Percentiles rank a stretch among this genome's conserved stretches.
Evolutionary conservation across 2,888 invertebrate species (phyloP).

Genomic region (Meteorus cinctellus): DNA sequence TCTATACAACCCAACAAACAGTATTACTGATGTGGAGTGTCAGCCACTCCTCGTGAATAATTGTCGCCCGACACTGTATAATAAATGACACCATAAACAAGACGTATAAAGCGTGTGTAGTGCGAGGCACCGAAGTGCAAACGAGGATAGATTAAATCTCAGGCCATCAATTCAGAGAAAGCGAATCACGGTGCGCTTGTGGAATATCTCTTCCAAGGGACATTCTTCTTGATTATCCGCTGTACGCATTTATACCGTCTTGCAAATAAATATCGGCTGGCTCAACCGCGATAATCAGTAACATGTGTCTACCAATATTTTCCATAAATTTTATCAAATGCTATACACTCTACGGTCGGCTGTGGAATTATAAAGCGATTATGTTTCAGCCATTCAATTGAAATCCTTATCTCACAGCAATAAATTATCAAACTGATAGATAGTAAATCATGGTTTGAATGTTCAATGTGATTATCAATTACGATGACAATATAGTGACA

Average conservation of each 20-base stretch:
- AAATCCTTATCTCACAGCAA: background rate
- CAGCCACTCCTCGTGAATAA: conserved; percentile 14
- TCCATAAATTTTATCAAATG: background rate
- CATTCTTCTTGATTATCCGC: conserved; percentile 5
- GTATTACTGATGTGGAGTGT: background rate
- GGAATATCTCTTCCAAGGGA: conserved; percentile 14
- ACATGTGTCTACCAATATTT: background rate
- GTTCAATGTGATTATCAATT: background rate
- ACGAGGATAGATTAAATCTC: conserved; percentile 30
- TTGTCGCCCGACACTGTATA: conserved; percentile 17
- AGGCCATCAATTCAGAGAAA: conserved; percentile 15
- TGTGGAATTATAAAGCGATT: background rate
- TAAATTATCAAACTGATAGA: background rate
- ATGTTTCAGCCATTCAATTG: background rate
- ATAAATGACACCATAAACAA: conserved; percentile 24
- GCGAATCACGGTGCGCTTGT: conserved; percentile 21
- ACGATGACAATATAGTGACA: background rate
- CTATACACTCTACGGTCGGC: background rate
- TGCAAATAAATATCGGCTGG: background rate
- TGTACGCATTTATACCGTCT: background rate
- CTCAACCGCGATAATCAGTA: conserved; percentile 1
- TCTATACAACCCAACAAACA: conserved; percentile 2
- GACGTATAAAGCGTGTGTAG: conserved; percentile 19
- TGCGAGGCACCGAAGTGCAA: conserved; percentile 17
- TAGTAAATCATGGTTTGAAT: background rate